These are phyloP conservation scores for Papilio xuthus DNA, from an alignment of 1,140 invertebrate species.

Conservation along the genomic window DNA sequence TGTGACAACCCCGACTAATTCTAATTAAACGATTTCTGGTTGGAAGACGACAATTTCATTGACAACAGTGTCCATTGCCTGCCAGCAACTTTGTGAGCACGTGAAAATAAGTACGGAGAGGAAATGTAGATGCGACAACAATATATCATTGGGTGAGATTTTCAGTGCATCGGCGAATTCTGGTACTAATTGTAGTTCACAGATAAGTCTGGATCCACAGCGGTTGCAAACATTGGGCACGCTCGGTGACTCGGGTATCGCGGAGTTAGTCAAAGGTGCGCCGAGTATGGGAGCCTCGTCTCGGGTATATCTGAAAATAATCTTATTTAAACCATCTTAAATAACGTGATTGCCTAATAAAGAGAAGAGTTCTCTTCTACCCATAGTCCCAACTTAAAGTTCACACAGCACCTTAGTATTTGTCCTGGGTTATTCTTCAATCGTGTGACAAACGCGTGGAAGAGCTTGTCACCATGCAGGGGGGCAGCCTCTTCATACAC, in stretches of 20 bases:
- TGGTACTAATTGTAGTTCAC: constrained; percentile 92
- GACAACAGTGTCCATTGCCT: constrained; percentile 84
- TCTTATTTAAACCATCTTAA: constrained; percentile 11
- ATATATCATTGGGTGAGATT: constrained; percentile 79
- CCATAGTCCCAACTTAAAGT: too few relatives aligned
- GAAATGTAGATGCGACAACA: constrained; percentile 85
- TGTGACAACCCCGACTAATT: not conserved
- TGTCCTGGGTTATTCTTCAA: constrained; percentile 90
- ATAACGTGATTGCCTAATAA: too few relatives aligned
- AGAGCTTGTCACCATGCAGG: constrained; percentile 90
- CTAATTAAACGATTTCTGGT: constrained; percentile 82
- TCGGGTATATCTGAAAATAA: constrained; percentile 84
- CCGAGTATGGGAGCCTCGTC: constrained; percentile 85
- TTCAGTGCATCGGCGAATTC: constrained; percentile 87
- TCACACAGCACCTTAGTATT: constrained; percentile 87
- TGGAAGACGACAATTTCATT: constrained; percentile 90
- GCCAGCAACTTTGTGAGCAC: constrained; percentile 92
- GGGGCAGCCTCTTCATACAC: constrained; percentile 89
- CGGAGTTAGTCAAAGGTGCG: constrained; percentile 80
- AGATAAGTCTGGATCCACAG: constrained; percentile 87
- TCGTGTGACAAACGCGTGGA: constrained; percentile 89
- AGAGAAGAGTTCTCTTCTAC: too few relatives aligned
- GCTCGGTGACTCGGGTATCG: constrained; percentile 61
- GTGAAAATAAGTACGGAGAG: constrained; percentile 91
- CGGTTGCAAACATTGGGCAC: constrained; percentile 83